Base-by-base conservation (phyloP, 1,140 invertebrate species). In the Calliopsis andreniformis region DNA sequence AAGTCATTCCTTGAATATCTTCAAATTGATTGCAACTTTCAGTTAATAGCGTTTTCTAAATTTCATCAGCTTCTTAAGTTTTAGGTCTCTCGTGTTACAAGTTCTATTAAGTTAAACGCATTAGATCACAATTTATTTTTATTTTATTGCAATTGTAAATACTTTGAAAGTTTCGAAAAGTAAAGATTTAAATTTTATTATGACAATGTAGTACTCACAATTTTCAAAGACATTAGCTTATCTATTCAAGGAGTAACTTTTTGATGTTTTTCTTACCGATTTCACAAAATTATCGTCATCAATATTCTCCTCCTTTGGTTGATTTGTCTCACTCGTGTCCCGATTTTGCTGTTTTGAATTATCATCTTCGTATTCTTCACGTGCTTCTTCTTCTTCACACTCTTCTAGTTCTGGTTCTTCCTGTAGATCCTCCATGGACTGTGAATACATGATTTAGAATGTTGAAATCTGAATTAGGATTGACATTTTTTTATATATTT, bases 361-460 rank as follows among this genome's bases (percentile, higher is more conserved):
- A 14, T 79, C 43, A 14, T 81, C 84, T 23, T 91, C 89, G 1
- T 58, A 58, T 72, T 90, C 91, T 7, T 86, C 89, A 30, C 90
- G 90, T 8, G 87, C 88, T 25, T 93, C 93, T 70, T 94, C 93
- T 78, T 93, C 91, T 75, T 93, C 92, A 45, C 86, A 86, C 80
- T 93, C 90, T 73, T 91, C 91, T 10, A 92, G 73, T 81, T 94
- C 93, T 12, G 91, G 89, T 72, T 94, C 93, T 43, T 92, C 92
- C 30, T 81, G 89, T 28, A 94, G 78, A 80, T 92, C 91, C 59
- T 91, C 91, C 91, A 92, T 92, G 16, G 91, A 92, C 91, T 92
- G 70, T 23, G 32, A 66, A 28, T 14, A 1, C 78, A 56, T 12
- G 14, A 58, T 56, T 30, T 14, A 16, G 23, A 32, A 30, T n/a